Conservation (phyloP, 2,113 vertebrate genomes). For the Brachyhypopomus gauderio region DNA sequence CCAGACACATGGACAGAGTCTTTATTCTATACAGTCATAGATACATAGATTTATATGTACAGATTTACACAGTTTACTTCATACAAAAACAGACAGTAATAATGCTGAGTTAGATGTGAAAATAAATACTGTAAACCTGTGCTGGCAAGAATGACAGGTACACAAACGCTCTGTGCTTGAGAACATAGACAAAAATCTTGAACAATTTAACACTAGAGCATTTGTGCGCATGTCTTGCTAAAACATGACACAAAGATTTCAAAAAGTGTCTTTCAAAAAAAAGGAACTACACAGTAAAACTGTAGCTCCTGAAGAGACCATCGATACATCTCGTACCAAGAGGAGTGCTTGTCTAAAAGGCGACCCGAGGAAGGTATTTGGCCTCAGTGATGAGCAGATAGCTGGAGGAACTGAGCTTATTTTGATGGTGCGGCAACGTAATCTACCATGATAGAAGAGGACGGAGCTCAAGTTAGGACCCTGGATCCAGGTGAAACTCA, state of each 20-base stretch:
- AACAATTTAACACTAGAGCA: neutral
- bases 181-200: slow-evolving; percentile 15
- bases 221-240: slow-evolving; percentile 10
- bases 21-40: slow-evolving; percentile 79
- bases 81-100: slow-evolving; percentile 59
- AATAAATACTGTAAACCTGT: slow-evolving; percentile 60
- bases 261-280: neutral
- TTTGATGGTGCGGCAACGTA: neutral
- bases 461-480: neutral
- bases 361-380: neutral
- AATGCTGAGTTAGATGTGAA: slow-evolving; percentile 52
- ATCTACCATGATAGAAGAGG: neutral
- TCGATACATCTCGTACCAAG: neutral
- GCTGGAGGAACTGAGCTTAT: slow-evolving; percentile 30
- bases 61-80: slow-evolving; percentile 40
- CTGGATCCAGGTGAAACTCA: neutral
- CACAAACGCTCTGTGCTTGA: slow-evolving; percentile 20
- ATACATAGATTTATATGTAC: slow-evolving; percentile 51
- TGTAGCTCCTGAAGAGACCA: slow-evolving; percentile 21
- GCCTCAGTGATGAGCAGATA: neutral
- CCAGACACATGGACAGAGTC: slow-evolving; percentile 59
- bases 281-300: slow-evolving; percentile 17
- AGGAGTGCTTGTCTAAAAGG: slow-evolving; percentile 30
- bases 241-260: neutral
- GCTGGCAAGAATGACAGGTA: slow-evolving; percentile 17